Conservation (phyloP, 1,140 invertebrate species). For the Trachymyrmex cornetzi region DNA sequence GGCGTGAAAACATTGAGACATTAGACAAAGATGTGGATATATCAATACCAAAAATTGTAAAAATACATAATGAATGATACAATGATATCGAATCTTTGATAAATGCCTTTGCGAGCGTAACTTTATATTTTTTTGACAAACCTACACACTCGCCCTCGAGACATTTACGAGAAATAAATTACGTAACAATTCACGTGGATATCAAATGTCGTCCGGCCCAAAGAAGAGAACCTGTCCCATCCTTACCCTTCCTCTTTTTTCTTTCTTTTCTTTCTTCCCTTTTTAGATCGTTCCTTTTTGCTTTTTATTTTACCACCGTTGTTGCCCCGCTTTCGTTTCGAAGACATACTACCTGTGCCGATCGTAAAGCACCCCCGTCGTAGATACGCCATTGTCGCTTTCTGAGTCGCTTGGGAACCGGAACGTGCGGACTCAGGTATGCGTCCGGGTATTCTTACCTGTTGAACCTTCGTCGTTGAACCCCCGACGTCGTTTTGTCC, state of each 20-base stretch:
- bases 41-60: neutral
- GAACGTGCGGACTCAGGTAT: conserved; percentile 55
- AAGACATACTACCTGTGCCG: conserved; percentile 20
- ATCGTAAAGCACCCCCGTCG: conserved; percentile 54
- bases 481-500: conserved; percentile 47
- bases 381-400: conserved; percentile 46
- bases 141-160: neutral
- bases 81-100: conserved; percentile 10
- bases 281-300: neutral
- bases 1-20: neutral
- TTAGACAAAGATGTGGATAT: neutral
- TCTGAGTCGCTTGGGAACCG: conserved; percentile 52
- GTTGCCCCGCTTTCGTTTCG: conserved; percentile 11
- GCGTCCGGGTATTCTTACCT: conserved; percentile 55
- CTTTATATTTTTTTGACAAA: conserved; percentile 21
- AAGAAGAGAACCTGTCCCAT: conserved; percentile 28
- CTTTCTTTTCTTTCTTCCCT: neutral
- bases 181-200: conserved; percentile 57
- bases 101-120: neutral
- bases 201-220: conserved; percentile 11
- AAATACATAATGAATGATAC: neutral
- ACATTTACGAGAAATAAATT: conserved; percentile 48
- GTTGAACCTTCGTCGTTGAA: conserved; percentile 53
- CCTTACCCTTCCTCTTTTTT: neutral
- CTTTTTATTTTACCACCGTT: conserved; percentile 5